A percentile compares a stretch with the other conserved stretches of the same genome.
phyloP scores from a whole-genome alignment of 2,113 vertebrate species.

The Pseudopipra pipra region DNA sequence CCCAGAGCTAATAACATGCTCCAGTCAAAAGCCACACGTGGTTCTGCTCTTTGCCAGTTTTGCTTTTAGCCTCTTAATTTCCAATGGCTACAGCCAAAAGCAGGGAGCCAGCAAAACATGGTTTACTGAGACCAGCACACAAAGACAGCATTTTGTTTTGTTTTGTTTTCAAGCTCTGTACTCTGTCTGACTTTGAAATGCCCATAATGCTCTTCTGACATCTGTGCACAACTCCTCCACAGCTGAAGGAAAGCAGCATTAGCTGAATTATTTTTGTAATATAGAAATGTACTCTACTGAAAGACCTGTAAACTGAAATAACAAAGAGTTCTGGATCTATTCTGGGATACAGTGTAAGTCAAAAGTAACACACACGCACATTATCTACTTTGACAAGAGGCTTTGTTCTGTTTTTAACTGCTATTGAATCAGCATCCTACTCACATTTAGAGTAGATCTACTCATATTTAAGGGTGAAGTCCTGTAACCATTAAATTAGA shows the following conservation, averaged over 20 bases:
- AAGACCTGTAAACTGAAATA: background rate
- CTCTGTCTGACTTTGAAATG: background rate
- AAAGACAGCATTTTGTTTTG: background rate
- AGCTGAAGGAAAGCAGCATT: background rate
- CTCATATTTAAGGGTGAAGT: background rate
- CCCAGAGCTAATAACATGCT: background rate
- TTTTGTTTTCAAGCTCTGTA: background rate
- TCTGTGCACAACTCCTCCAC: background rate
- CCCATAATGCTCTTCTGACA: background rate
- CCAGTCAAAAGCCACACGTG: background rate
- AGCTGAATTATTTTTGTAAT: background rate
- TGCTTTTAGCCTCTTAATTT: slow-evolving; percentile 19
- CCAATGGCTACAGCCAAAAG: background rate
- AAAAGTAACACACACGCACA: background rate
- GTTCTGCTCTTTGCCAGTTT: background rate
- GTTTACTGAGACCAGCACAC: background rate
- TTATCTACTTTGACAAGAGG: background rate
- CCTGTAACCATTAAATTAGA: background rate
- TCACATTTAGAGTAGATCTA: background rate
- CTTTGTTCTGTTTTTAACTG: background rate
- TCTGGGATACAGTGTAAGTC: background rate
- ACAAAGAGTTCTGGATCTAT: background rate
- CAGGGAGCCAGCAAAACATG: background rate
- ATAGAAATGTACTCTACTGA: background rate
- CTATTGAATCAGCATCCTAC: slow-evolving; percentile 4